Conservation (phyloP, 2,888 invertebrate genomes). For the Drosophila rellima region DNA sequence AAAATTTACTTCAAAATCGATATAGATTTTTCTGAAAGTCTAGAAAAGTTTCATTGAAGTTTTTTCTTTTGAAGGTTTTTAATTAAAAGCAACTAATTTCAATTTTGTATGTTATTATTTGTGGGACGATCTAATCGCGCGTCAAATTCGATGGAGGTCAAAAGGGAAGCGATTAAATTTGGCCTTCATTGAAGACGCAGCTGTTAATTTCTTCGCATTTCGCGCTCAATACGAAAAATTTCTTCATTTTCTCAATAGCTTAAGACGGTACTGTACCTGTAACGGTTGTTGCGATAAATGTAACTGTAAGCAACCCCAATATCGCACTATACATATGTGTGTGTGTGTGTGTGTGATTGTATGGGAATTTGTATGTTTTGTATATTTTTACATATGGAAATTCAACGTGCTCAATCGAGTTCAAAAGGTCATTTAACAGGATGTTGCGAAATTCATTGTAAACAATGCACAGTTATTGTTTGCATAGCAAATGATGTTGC, state of each 20-base stretch:
- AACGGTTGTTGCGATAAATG: constrained; percentile 4
- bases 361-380: background rate
- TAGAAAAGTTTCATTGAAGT: background rate
- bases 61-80: too few relatives aligned
- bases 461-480: constrained; percentile 59
- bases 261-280: constrained; percentile 13
- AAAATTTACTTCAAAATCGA: too few relatives aligned
- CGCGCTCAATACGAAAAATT: background rate
- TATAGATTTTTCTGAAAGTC: background rate
- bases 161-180: constrained; percentile 20
- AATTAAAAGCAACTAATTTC: too few relatives aligned
- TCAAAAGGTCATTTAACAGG: constrained; percentile 52
- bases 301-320: constrained; percentile 44
- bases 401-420: constrained; percentile 31
- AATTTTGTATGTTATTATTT: too few relatives aligned
- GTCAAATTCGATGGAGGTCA: constrained; percentile 14
- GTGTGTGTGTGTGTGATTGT: background rate
- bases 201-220: constrained; percentile 6
- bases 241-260: background rate
- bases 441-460: constrained; percentile 26
- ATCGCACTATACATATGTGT: background rate
- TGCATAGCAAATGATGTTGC: constrained; percentile 1
- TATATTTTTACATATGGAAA: constrained; percentile 11
- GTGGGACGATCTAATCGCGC: constrained; percentile 3
- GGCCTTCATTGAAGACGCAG: constrained; percentile 12